These are phyloP conservation scores for Pipa parva DNA, from an alignment of 2,113 vertebrate species.

Conservation along the genomic window DNA sequence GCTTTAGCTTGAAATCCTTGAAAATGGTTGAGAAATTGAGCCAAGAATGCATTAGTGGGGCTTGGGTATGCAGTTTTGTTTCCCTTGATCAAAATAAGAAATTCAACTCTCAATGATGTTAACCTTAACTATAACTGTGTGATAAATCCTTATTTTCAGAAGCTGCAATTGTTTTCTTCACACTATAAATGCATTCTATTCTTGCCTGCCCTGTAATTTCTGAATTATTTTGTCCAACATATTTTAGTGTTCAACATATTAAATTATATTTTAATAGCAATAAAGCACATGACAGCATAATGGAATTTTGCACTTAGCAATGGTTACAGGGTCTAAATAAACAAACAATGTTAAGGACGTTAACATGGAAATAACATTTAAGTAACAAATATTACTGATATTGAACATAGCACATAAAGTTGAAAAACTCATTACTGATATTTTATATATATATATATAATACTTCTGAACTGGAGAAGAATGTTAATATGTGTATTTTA, in stretches of 20 bases:
- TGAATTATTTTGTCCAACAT: conserved; percentile 18
- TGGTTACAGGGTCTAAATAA: too few species aligned
- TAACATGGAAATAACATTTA: too few species aligned
- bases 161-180: conserved; percentile 27
- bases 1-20: background rate
- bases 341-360: too few species aligned
- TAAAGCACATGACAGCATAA: background rate
- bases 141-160: conserved; percentile 37
- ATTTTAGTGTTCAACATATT: background rate
- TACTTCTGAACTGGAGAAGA: too few species aligned
- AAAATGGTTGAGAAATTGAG: conserved; percentile 16
- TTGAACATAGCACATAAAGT: too few species aligned
- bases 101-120: conserved; percentile 31
- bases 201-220: background rate
- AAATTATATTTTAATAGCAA: conserved; percentile 3
- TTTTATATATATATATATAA: too few species aligned
- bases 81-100: conserved; percentile 16
- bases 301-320: background rate
- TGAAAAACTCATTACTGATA: too few species aligned
- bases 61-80: conserved; percentile 12
- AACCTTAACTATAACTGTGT: conserved; percentile 33
- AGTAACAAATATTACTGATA: too few species aligned
- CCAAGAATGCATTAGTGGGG: conserved; percentile 10
- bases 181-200: conserved; percentile 17
- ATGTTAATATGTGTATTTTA: too few species aligned